A percentile compares a stretch with the other conserved stretches of the same genome.
Conservation (phyloP, 2,113 vertebrate species). For the Pygoscelis antarcticus region DNA sequence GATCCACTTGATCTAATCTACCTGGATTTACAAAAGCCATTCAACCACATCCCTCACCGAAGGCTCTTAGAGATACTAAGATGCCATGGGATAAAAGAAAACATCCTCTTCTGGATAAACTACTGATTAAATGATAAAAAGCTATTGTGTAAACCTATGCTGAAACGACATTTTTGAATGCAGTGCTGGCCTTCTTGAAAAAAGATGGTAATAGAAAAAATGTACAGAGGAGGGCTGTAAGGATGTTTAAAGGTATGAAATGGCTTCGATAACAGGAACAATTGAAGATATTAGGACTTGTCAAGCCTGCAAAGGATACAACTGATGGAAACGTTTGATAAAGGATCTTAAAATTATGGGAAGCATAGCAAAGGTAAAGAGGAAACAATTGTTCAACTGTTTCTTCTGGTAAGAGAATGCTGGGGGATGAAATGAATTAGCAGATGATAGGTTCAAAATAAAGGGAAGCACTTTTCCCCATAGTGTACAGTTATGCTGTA, state of each 20-base stretch:
- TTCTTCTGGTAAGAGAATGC: not conserved
- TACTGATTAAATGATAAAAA: not conserved
- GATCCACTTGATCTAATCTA: not conserved
- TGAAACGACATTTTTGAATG: not conserved
- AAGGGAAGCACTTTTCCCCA: not conserved
- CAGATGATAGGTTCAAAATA: not conserved
- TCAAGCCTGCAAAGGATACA: not conserved
- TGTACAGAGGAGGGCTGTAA: not conserved
- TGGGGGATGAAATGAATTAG: not conserved
- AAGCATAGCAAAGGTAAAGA: not conserved
- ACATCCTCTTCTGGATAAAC: not conserved
- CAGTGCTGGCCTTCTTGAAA: not conserved
- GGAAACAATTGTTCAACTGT: not conserved
- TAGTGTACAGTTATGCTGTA: not conserved
- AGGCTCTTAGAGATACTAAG: not conserved
- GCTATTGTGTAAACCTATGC: not conserved
- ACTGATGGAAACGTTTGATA: not conserved
- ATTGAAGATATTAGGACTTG: not conserved
- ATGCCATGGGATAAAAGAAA: not conserved
- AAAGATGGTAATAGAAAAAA: not conserved
- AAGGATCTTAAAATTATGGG: not conserved
- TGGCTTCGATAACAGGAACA: not conserved
- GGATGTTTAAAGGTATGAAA: not conserved
- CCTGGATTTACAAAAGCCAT: not conserved
- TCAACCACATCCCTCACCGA: not conserved